phyloP scores from a whole-genome alignment of 2,888 invertebrate species.

The Stomorhina lunata region DNA sequence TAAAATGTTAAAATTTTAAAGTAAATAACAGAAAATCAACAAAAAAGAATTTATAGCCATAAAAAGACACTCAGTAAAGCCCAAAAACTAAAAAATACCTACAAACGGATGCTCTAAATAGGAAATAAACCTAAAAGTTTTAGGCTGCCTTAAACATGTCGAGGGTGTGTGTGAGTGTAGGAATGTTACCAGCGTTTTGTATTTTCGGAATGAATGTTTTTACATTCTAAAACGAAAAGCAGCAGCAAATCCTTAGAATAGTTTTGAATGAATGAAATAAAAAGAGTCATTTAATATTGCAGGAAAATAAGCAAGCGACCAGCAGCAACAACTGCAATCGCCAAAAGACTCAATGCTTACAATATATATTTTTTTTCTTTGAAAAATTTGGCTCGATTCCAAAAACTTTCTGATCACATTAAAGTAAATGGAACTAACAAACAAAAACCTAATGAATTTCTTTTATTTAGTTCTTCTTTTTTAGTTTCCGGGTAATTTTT shows the following conservation, averaged over 20 bases:
- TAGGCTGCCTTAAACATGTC: neutral
- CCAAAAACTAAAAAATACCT: neutral
- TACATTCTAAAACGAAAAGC: neutral
- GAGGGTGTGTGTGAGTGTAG: neutral
- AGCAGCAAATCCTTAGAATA: conserved; percentile 36
- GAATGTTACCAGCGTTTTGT: too few species aligned
- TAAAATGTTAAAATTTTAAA: conserved; percentile 25
- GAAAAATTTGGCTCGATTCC: conserved; percentile 54
- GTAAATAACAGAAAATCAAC: conserved; percentile 33
- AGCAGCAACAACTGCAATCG: neutral
- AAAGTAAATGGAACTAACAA: conserved; percentile 54
- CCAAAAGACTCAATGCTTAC: conserved; percentile 6
- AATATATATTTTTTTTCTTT: too few species aligned
- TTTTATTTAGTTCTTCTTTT: neutral
- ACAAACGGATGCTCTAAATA: conserved; percentile 39
- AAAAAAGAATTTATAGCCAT: neutral
- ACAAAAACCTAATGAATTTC: conserved; percentile 25
- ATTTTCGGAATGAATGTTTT: too few species aligned
- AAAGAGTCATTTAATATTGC: conserved; percentile 44
- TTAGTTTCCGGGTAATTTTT: conserved; percentile 42
- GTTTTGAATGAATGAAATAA: neutral
- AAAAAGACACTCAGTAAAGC: neutral
- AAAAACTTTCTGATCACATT: conserved; percentile 62
- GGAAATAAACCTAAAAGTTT: conserved; percentile 32
- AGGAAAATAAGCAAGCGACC: conserved; percentile 13